Conservation (phyloP, 2,888 invertebrate species). For the Dynastes grantii region DNA sequence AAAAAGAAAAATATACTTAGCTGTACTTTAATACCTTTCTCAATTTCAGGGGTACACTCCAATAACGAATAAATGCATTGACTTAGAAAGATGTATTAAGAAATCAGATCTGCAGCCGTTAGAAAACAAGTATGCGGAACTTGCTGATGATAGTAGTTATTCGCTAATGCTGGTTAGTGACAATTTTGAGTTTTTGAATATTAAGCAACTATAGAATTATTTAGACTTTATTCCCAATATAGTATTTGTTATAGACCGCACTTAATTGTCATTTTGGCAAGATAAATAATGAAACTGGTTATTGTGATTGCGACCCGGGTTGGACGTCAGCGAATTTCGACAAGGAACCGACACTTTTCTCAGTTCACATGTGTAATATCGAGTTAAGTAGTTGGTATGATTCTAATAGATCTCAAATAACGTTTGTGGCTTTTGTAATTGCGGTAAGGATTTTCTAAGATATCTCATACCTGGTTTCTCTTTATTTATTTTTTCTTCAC, state of each 20-base stretch:
- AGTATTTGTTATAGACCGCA: constrained; percentile 60
- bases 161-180: constrained; percentile 45
- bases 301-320: constrained; percentile 67
- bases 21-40: not conserved
- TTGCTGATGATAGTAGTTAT: constrained; percentile 40
- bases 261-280: constrained; percentile 68
- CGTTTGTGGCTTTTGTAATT: constrained; percentile 64
- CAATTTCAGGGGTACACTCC: constrained; percentile 66
- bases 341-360: constrained; percentile 65
- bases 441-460: constrained; percentile 58
- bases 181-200: not conserved
- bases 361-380: constrained; percentile 71
- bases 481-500: not conserved
- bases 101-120: constrained; percentile 62
- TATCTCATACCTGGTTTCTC: too few species aligned
- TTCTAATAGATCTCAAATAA: constrained; percentile 63
- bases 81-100: constrained; percentile 65
- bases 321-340: constrained; percentile 68
- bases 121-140: constrained; percentile 57
- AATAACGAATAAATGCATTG: constrained; percentile 67
- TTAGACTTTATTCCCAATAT: not conserved
- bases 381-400: constrained; percentile 66
- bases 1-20: not conserved
- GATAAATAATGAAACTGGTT: constrained; percentile 64
- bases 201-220: not conserved